Base-by-base conservation (phyloP, 2,888 invertebrate genomes). In the Cylloceria caligata region DNA sequence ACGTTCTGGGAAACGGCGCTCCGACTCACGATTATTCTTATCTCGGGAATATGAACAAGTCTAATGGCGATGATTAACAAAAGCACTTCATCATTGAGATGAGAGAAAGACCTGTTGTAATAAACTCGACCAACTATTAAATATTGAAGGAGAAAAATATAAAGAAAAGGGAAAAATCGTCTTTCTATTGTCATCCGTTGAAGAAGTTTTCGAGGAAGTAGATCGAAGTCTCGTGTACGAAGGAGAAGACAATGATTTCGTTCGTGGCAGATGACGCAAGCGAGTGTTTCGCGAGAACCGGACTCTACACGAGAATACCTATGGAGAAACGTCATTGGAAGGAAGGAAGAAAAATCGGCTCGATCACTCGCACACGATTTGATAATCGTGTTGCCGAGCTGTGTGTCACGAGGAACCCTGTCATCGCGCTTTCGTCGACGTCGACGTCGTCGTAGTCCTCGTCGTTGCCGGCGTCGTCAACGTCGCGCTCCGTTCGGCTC, bases 181-280 rank as follows among this genome's bases (percentile, higher is more conserved):
- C 24, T 13, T 2, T 9, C 24, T 9, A 52, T 52, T 24, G 30
- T 4, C n/a, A 30, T 27, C n/a, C 7, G 49, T 7, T 27, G 74
- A 67, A n/a, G 68, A 68, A 24, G 73, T 75, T 45, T 65, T 75
- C 36, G 80, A 84, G 68, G 81, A 86, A 72, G 83, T 83, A 55
- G 81, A 83, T 72, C 30, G 81, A 81, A 81, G 84, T 81, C 80
- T 6, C 11, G 27, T 19, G 16, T 30, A 9, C 21, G 21, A 21
- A 45, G 72, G 36, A 27, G 67, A 62, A 68, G 39, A 60, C 39
- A 9, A 67, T 67, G n/a, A 60, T 62, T 21, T 52, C 52, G 57
- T 27, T 71, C 47, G 49, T 7, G 34, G 34, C 13, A 34, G 27
- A 72, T 73, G 72, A 81, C 81, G 81, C 45, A 72, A 81, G 21